Percentiles rank a stretch among this genome's conserved stretches.
phyloP scores from a whole-genome alignment of 2,888 invertebrate genomes.

The Epiblema foenella region DNA sequence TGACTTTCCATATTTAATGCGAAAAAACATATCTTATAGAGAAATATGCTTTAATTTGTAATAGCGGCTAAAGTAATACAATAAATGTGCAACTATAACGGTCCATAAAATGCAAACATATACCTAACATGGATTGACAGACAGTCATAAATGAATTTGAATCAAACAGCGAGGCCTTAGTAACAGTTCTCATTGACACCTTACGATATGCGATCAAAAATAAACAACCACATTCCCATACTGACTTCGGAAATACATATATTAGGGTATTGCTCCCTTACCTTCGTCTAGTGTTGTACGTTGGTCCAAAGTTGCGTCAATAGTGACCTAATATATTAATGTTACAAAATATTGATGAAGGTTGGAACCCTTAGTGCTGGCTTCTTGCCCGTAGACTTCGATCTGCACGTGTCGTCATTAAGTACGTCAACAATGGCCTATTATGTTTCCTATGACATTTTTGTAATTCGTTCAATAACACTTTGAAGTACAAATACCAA shows the following conservation, averaged over 20 bases:
- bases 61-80: too few species aligned
- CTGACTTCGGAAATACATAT: neutral
- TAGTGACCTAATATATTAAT: neutral
- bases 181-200: neutral
- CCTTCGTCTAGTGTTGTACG: neutral
- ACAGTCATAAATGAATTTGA: too few species aligned
- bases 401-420: conserved; percentile 2
- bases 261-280: neutral
- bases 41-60: too few species aligned
- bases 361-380: conserved; percentile 14
- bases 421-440: conserved; percentile 27
- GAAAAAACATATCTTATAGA: too few species aligned
- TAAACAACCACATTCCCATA: neutral
- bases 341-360: neutral
- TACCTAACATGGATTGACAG: neutral
- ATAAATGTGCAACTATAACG: neutral
- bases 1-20: too few species aligned
- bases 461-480: conserved; percentile 30
- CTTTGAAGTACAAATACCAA: neutral
- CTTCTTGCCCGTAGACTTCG: conserved; percentile 21
- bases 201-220: neutral
- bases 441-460: conserved; percentile 17
- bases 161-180: neutral
- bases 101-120: too few species aligned
- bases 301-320: neutral